These are phyloP conservation scores for Paramormyrops kingsleyae DNA, from an alignment of 2,113 vertebrate genomes.

Conservation along the genomic window DNA sequence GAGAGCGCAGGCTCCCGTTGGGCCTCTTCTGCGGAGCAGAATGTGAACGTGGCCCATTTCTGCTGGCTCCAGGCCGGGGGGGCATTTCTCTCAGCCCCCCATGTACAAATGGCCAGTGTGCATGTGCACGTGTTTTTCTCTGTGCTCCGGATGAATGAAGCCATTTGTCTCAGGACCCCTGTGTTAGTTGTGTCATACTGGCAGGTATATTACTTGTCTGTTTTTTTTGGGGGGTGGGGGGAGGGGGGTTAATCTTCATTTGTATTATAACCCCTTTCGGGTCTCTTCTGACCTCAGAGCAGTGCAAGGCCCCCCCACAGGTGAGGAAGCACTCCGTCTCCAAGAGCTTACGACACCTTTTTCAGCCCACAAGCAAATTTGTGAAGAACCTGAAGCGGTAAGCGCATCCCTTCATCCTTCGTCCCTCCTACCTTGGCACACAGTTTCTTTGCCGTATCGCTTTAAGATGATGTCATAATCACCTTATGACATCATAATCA, in stretches of 20 bases:
- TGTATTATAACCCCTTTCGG: background rate
- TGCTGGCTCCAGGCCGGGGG: background rate
- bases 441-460: background rate
- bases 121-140: background rate
- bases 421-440: background rate
- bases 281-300: constrained; percentile 54
- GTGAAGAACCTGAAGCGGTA: constrained; percentile 84
- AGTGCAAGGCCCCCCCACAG: constrained; percentile 72
- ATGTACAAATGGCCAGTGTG: background rate
- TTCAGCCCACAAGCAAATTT: constrained; percentile 81
- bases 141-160: background rate
- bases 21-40: background rate
- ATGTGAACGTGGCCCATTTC: background rate
- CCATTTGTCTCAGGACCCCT: background rate
- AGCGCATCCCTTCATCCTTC: background rate
- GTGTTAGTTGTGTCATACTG: background rate
- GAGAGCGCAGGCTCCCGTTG: background rate
- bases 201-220: background rate
- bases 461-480: background rate
- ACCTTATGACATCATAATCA: background rate
- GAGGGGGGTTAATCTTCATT: background rate
- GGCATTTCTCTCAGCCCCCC: background rate
- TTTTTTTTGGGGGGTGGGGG: background rate
- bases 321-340: constrained; percentile 82
- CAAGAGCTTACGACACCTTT: constrained; percentile 86